A percentile compares a stretch with the other conserved stretches of the same genome.
These are phyloP conservation scores for Deladenus siricidicola DNA, from an alignment of 2,888 invertebrate species.

Conservation along the genomic window DNA sequence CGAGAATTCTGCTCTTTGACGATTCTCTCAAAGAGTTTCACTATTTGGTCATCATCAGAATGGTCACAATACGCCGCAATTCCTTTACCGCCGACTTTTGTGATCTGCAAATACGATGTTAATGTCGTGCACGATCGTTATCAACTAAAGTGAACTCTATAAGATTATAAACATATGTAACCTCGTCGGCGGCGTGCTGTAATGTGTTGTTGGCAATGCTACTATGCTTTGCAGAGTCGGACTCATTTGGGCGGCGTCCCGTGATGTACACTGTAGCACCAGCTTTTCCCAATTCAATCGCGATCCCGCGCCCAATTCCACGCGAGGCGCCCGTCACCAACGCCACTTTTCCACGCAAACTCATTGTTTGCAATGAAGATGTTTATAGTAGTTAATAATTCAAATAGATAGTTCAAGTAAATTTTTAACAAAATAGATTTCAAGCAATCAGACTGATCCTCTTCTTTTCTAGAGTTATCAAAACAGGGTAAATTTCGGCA, in stretches of 20 bases:
- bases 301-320: slow-evolving; percentile 38
- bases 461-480: too few species aligned
- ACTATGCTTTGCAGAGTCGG: slow-evolving; percentile 10
- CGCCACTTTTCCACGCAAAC: slow-evolving; percentile 22
- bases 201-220: slow-evolving; percentile 29
- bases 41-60: slow-evolving; percentile 52
- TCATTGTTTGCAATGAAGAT: too few species aligned
- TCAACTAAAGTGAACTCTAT: not conserved
- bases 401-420: too few species aligned
- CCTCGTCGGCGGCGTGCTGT: slow-evolving; percentile 37
- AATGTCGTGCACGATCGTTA: not conserved
- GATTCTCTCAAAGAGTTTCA: slow-evolving; percentile 54
- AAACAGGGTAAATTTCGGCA: too few species aligned
- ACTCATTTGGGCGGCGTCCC: slow-evolving; percentile 29
- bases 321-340: slow-evolving; percentile 33
- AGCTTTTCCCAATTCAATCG: slow-evolving; percentile 55
- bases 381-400: too few species aligned
- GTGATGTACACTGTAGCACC: slow-evolving; percentile 57
- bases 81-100: slow-evolving; percentile 53
- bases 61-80: slow-evolving; percentile 56
- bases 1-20: slow-evolving; percentile 53
- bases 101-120: slow-evolving; percentile 39
- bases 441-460: too few species aligned
- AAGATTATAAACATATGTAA: not conserved
- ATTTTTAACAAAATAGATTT: too few species aligned